Percentiles rank a stretch among this genome's conserved stretches.
Evolutionary conservation across 2,888 invertebrate genomes (phyloP).

Genomic region (Lottia gigantea): DNA sequence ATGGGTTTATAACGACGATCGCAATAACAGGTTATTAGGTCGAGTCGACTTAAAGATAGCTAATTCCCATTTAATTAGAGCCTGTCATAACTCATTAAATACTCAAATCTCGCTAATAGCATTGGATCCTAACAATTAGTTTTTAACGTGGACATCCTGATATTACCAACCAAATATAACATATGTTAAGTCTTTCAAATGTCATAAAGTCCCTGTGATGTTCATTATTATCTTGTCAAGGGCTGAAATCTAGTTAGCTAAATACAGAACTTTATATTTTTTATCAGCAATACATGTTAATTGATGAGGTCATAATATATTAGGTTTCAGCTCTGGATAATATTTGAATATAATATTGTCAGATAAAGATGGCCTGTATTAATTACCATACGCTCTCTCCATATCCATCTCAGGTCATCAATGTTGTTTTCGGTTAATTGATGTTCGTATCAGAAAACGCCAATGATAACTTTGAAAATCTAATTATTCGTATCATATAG

Average conservation of each 20-base stretch:
- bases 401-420: neutral
- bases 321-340: too few relatives aligned
- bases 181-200: constrained; percentile 5
- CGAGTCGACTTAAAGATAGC: neutral
- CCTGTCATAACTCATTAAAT: constrained; percentile 9
- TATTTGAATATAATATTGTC: too few relatives aligned
- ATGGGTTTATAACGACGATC: too few relatives aligned
- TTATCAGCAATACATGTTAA: too few relatives aligned
- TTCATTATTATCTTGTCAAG: too few relatives aligned
- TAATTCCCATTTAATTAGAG: constrained; percentile 7
- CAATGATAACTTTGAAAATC: constrained; percentile 5
- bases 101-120: neutral
- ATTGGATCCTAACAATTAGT: neutral
- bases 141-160: neutral
- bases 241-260: too few relatives aligned
- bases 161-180: neutral
- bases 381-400: too few relatives aligned
- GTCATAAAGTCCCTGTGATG: neutral
- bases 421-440: constrained; percentile 2
- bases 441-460: neutral
- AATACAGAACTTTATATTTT: too few relatives aligned
- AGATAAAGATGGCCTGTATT: too few relatives aligned
- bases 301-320: too few relatives aligned
- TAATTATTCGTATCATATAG: constrained; percentile 6
- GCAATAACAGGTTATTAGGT: neutral